Conservation (phyloP, 2,888 invertebrate species). For the Pheosia gnoma region DNA sequence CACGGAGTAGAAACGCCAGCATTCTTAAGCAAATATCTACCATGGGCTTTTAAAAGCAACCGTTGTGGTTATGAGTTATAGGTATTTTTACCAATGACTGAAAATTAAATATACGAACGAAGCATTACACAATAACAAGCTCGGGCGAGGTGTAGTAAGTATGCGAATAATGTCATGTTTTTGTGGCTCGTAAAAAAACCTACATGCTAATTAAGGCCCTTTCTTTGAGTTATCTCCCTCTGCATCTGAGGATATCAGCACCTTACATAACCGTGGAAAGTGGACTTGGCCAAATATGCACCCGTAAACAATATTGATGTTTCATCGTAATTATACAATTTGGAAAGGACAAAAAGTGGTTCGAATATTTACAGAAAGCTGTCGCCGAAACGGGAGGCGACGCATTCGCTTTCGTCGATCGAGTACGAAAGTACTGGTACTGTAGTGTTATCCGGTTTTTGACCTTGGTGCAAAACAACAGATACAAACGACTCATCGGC, state of each 20-base stretch:
- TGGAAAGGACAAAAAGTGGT: conserved; percentile 79
- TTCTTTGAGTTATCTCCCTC: conserved; percentile 60
- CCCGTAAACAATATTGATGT: conserved; percentile 67
- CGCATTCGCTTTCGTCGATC: conserved; percentile 76
- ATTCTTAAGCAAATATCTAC: too few species aligned
- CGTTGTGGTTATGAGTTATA: too few species aligned
- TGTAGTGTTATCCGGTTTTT: conserved; percentile 67
- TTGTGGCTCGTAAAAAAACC: conserved; percentile 54
- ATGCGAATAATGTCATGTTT: conserved; percentile 15
- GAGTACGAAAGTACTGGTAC: conserved; percentile 72
- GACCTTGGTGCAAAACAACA: conserved; percentile 71
- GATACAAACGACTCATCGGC: conserved; percentile 50
- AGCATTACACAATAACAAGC: not conserved
- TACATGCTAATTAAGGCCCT: conserved; percentile 67
- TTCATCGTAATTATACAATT: conserved; percentile 69
- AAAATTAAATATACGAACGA: not conserved
- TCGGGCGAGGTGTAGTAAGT: not conserved
- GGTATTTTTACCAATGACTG: not conserved
- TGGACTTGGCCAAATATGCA: conserved; percentile 62
- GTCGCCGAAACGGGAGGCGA: conserved; percentile 70
- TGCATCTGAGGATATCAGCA: conserved; percentile 48
- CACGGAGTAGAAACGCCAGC: too few species aligned
- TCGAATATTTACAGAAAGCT: conserved; percentile 75
- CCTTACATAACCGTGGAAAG: conserved; percentile 74
- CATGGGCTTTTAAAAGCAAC: too few species aligned